These are phyloP conservation scores for Tetragonisca angustula DNA, from an alignment of 2,888 invertebrate genomes.

Conservation along the genomic window DNA sequence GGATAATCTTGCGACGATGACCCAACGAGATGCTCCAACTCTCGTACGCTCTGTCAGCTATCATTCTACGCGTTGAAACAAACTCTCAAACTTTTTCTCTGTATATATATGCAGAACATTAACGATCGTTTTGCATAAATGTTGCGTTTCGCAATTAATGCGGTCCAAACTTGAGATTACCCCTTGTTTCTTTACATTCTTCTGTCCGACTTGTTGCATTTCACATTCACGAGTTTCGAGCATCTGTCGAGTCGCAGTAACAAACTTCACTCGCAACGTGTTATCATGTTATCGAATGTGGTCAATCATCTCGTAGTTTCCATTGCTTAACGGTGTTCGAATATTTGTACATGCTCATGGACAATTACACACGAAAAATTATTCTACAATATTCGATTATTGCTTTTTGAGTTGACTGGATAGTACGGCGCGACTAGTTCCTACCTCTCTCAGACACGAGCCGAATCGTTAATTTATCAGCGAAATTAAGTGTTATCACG, in stretches of 20 bases:
- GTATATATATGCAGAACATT: background rate
- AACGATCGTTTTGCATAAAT: background rate
- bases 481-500: conserved; percentile 29
- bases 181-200: background rate
- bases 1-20: conserved; percentile 20
- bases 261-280: conserved; percentile 25
- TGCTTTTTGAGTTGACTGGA: conserved; percentile 63
- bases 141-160: background rate
- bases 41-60: background rate
- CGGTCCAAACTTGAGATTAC: background rate
- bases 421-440: conserved; percentile 29
- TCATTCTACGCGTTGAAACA: background rate
- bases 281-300: conserved; percentile 46
- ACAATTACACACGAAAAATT: conserved; percentile 57
- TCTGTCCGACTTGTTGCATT: background rate
- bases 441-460: conserved; percentile 35
- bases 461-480: conserved; percentile 39
- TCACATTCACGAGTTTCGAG: conserved; percentile 14
- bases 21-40: conserved; percentile 20
- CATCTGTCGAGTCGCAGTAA: conserved; percentile 24
- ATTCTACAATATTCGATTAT: conserved; percentile 61
- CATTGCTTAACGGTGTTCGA: conserved; percentile 53
- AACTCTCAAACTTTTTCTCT: background rate
- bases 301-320: conserved; percentile 40
- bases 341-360: conserved; percentile 64